Conservation (phyloP, 2,797 vertebrate genomes). For the Gymnoscopelus microlampas region DNA sequence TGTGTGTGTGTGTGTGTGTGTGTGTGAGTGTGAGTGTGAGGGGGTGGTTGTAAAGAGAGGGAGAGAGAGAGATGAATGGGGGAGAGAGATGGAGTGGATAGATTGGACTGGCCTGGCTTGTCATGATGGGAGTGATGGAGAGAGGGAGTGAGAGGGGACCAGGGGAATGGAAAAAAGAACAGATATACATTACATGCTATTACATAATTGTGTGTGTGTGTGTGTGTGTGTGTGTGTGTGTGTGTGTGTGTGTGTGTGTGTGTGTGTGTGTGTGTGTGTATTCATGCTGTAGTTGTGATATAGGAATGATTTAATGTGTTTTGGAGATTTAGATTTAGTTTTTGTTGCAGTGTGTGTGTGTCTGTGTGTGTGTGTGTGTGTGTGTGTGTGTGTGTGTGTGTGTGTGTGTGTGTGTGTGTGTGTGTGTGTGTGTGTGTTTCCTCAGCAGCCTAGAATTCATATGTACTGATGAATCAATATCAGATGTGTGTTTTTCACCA, state of each 20-base stretch:
- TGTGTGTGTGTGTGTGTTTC: conserved; percentile 3
- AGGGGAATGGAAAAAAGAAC: not conserved
- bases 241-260: not conserved
- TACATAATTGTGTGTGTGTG: not conserved
- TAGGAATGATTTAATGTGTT: too few species aligned
- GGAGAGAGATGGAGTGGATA: not conserved
- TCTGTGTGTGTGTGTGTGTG: not conserved
- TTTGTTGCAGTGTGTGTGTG: not conserved
- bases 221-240: too few species aligned
- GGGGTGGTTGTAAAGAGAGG: too few species aligned
- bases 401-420: conserved; percentile 19
- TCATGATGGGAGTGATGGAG: not conserved
- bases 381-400: conserved; percentile 30
- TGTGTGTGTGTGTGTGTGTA: not conserved
- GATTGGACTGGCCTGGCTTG: not conserved
- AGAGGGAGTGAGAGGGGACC: not conserved
- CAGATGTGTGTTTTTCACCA: conserved; percentile 41
- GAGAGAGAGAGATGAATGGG: not conserved
- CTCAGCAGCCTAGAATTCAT: conserved; percentile 38
- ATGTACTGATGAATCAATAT: conserved; percentile 44
- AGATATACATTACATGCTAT: too few species aligned
- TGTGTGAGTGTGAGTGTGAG: conserved; percentile 10
- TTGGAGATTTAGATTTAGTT: too few species aligned
- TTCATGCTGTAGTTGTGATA: not conserved
- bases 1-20: conserved; percentile 25